Evolutionary conservation across 2,113 vertebrate genomes (phyloP).

Genomic region (Calidris pygmaea): DNA sequence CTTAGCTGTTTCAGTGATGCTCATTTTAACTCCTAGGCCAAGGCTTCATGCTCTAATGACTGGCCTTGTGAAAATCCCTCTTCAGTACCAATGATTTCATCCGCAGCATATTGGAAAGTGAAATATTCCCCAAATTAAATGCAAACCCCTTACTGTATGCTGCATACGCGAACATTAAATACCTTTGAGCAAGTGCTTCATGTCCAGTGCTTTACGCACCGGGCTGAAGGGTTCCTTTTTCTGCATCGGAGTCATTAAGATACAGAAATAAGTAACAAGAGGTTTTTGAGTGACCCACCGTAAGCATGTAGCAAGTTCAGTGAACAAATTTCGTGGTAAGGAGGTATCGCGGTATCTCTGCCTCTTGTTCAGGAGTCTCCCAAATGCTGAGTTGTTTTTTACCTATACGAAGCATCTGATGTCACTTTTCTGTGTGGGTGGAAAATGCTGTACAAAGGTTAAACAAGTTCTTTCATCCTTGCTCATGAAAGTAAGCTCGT

Average conservation of each 20-base stretch:
- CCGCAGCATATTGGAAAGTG: not conserved
- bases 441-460: conserved; percentile 63
- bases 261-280: not conserved
- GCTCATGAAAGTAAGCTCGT: conserved; percentile 6
- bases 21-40: not conserved
- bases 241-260: not conserved
- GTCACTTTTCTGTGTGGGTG: conserved; percentile 26
- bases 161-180: not conserved
- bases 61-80: not conserved
- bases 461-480: conserved; percentile 60
- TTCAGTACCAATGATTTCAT: not conserved
- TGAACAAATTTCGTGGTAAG: not conserved
- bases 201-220: not conserved
- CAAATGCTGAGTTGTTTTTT: conserved; percentile 66
- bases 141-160: not conserved
- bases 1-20: not conserved
- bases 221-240: not conserved
- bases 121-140: not conserved
- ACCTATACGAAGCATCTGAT: conserved; percentile 34
- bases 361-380: conserved; percentile 14
- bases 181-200: not conserved
- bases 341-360: conserved; percentile 32
- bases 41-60: not conserved
- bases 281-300: not conserved
- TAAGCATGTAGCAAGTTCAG: not conserved